Conservation (phyloP, 2,888 invertebrate species). For the Agriopis aurantiaria region DNA sequence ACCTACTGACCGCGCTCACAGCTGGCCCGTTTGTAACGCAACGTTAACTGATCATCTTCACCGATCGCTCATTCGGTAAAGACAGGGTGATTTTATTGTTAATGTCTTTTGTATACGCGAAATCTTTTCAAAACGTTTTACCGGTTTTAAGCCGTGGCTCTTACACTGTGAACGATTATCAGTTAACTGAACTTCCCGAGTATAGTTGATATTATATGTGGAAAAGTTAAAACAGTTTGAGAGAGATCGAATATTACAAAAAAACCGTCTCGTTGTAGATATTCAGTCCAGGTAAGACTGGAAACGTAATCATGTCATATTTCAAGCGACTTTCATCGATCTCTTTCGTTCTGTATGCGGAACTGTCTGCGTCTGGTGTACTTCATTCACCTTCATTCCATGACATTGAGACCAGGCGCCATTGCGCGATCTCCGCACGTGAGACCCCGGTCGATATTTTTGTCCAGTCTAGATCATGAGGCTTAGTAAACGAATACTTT, state of each 20-base stretch:
- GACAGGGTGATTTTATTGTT: conserved; percentile 5
- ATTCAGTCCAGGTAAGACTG: conserved; percentile 3
- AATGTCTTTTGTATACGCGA: conserved; percentile 22
- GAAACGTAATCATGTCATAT: background rate
- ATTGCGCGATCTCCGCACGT: conserved; percentile 51
- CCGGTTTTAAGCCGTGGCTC: conserved; percentile 25
- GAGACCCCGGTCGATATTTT: conserved; percentile 42
- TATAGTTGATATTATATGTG: conserved; percentile 41
- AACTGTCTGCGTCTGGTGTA: conserved; percentile 40
- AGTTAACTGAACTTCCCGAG: conserved; percentile 51
- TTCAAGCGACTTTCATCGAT: conserved; percentile 26
- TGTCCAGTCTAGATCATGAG: conserved; percentile 51
- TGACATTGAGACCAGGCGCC: conserved; percentile 50
- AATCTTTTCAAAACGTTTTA: conserved; percentile 19
- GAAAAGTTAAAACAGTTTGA: conserved; percentile 34
- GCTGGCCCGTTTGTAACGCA: conserved; percentile 59
- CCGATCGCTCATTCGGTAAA: conserved; percentile 31
- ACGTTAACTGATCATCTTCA: conserved; percentile 65
- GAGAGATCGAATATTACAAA: conserved; percentile 40
- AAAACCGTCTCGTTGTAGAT: background rate
- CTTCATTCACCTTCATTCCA: conserved; percentile 53
- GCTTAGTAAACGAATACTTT: conserved; percentile 5
- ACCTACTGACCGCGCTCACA: conserved; percentile 58
- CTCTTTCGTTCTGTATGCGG: conserved; percentile 48
- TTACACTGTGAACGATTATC: conserved; percentile 56